phyloP scores from a whole-genome alignment of 2,888 invertebrate species.

The Heliconius cydno region DNA sequence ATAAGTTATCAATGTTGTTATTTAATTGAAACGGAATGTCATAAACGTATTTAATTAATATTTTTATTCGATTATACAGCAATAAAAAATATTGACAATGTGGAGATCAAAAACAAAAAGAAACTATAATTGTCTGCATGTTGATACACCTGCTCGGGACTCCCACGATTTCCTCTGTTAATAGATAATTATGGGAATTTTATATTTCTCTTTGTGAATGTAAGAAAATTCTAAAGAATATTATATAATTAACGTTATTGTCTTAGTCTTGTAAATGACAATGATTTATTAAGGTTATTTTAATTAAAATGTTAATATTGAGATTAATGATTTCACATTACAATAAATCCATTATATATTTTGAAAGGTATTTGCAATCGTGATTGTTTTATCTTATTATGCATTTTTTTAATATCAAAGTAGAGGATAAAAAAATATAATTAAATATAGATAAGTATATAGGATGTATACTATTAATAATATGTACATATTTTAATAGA shows the following conservation, averaged over 20 bases:
- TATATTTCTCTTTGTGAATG: slow-evolving; percentile 47
- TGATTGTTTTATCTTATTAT: too few relatives aligned
- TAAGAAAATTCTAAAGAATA: slow-evolving; percentile 31
- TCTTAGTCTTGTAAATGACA: background rate
- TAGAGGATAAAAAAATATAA: too few relatives aligned
- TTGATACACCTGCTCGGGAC: slow-evolving; percentile 66
- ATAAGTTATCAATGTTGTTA: slow-evolving; percentile 17
- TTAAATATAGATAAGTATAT: too few relatives aligned
- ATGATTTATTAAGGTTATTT: background rate
- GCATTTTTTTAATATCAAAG: too few relatives aligned
- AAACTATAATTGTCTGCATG: slow-evolving; percentile 56
- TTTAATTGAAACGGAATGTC: slow-evolving; percentile 13
- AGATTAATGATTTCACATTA: background rate
- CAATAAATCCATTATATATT: too few relatives aligned
- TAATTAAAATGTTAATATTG: background rate
- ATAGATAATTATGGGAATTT: slow-evolving; percentile 69
- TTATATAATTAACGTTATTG: slow-evolving; percentile 13
- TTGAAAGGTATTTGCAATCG: too few relatives aligned
- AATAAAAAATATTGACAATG: slow-evolving; percentile 22
- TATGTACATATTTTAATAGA: background rate
- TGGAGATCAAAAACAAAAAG: slow-evolving; percentile 38
- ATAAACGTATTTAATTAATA: slow-evolving; percentile 18
- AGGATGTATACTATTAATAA: too few relatives aligned
- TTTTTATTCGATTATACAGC: slow-evolving; percentile 18
- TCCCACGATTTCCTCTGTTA: slow-evolving; percentile 71